Percentiles rank a stretch among this genome's conserved stretches.
Evolutionary conservation across 2,797 vertebrate species (phyloP).

Genomic region (Amblyopsis hoosieri): DNA sequence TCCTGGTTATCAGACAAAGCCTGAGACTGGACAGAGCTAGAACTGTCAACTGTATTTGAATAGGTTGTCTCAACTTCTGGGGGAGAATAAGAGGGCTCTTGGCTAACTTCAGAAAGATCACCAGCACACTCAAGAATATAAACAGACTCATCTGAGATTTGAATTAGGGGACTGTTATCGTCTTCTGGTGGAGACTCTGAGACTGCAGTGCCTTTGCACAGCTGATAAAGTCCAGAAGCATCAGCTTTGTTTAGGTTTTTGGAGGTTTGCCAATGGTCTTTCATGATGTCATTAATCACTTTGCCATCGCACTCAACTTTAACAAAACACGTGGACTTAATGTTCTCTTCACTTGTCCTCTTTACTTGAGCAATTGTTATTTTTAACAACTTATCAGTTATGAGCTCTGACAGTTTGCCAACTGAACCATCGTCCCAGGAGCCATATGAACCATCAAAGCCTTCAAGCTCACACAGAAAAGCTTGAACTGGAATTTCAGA

Average conservation of each 20-base stretch:
- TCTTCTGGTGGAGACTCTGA: not conserved
- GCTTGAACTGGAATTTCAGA: conserved; percentile 79
- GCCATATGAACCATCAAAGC: conserved; percentile 78
- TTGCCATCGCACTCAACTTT: conserved; percentile 76
- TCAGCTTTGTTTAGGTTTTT: conserved; percentile 17
- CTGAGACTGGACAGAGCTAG: not conserved
- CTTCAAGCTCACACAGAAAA: conserved; percentile 86
- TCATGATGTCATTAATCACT: conserved; percentile 82
- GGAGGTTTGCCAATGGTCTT: conserved; percentile 66
- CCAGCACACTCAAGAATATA: no score
- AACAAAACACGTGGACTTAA: conserved; percentile 71
- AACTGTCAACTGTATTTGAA: not conserved
- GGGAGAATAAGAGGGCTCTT: no score
- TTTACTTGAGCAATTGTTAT: conserved; percentile 74
- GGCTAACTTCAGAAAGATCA: no score
- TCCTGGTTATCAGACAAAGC: conserved; percentile 12
- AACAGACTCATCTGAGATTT: not conserved
- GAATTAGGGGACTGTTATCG: not conserved
- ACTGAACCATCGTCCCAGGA: conserved; percentile 77
- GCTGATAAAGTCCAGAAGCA: not conserved
- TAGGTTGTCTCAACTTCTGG: no score
- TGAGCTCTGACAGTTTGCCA: conserved; percentile 75
- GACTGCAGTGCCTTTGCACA: conserved; percentile 5
- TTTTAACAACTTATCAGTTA: conserved; percentile 75
- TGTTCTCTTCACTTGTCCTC: conserved; percentile 26